Evolutionary conservation across 2,888 invertebrate species (phyloP).

Genomic region (Camponotus fellah): DNA sequence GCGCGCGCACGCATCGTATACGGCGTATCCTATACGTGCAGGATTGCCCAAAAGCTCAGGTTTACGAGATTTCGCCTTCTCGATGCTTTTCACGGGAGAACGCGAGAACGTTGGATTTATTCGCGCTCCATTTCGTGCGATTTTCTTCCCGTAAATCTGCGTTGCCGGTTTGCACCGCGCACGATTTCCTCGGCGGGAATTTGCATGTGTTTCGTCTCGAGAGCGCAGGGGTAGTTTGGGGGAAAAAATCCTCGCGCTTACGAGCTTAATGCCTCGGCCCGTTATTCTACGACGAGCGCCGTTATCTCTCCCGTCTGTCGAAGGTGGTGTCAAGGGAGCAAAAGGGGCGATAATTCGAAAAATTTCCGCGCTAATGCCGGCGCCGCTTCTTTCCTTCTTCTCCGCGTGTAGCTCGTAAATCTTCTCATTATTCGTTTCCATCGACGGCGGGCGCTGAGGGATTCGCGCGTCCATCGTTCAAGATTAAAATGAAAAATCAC

Average conservation of each 20-base stretch:
- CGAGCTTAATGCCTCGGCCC: not conserved
- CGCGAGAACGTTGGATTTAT: slow-evolving; percentile 49
- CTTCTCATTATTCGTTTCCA: slow-evolving; percentile 48
- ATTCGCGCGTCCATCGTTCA: slow-evolving; percentile 39
- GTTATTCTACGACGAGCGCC: not conserved
- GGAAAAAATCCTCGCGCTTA: not conserved
- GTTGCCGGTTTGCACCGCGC: slow-evolving; percentile 26
- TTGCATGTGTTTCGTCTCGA: slow-evolving; percentile 40
- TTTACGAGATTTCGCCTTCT: slow-evolving; percentile 46
- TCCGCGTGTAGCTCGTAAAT: slow-evolving; percentile 30
- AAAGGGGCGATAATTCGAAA: slow-evolving; percentile 42
- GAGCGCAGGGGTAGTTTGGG: slow-evolving; percentile 14
- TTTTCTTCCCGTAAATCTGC: slow-evolving; percentile 56
- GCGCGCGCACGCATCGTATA: not conserved
- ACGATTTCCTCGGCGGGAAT: slow-evolving; percentile 25
- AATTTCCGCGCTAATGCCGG: slow-evolving; percentile 35
- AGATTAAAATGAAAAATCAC: slow-evolving; percentile 54
- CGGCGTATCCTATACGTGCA: not conserved
- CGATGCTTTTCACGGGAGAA: not conserved
- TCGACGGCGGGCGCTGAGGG: slow-evolving; percentile 40
- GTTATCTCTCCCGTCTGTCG: slow-evolving; percentile 33
- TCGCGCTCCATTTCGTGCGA: slow-evolving; percentile 54
- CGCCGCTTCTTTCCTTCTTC: not conserved
- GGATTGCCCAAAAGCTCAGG: slow-evolving; percentile 42
- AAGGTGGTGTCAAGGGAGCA: slow-evolving; percentile 26